Evolutionary conservation across 2,888 invertebrate species (phyloP), one percentile per base, ranked within the genome.

Genomic region (Caenorhabditis sinica): DNA sequence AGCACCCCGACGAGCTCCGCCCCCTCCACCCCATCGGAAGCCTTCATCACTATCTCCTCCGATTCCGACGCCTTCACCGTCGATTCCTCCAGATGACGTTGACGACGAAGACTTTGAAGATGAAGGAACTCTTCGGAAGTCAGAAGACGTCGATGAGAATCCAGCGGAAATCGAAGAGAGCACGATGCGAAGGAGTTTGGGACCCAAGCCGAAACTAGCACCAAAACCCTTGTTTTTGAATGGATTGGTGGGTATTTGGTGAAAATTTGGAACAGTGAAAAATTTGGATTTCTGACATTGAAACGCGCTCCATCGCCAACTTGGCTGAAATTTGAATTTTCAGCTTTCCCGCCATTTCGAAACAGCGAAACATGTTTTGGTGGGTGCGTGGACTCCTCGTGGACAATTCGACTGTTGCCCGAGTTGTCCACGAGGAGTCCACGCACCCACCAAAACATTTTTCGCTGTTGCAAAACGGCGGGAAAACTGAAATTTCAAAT

Each of bases 151-250:
- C n/a, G n/a, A n/a, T n/a, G 68, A 65, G 17, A 40, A 51, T 30
- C 49, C 49, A 6, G 6, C 30, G 0, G 72, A 45, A 53, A 11
- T 53, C 0, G 15, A 65, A 23, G 2, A 40, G 2, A 60, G 40
- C 11, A 15, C 53, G 6, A 9, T 45, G 13, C 51, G 75, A 63
- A 36, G 63, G 49, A 75, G 63, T 43, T 30, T 68, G n/a, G 84
- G 84, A 20, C 80, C 80, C 0, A 84, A 81, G 49, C 84, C 84
- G 20, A 66, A 61, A 53, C 1, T 81, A 1, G 84, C 84, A 20
- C 84, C 84, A 40, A 84, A 84, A 49, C 84, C 84, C 11, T 17
- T 76, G 40, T 69, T 68, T 73, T 45, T 84, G 60, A 75, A 76
- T 36, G 79, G 58, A 45, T 61, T 73, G 71, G 80, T 80, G 51